Percentiles rank a stretch among this genome's conserved stretches.
phyloP scores from a whole-genome alignment of 2,113 vertebrate species.

The Bubo bubo region DNA sequence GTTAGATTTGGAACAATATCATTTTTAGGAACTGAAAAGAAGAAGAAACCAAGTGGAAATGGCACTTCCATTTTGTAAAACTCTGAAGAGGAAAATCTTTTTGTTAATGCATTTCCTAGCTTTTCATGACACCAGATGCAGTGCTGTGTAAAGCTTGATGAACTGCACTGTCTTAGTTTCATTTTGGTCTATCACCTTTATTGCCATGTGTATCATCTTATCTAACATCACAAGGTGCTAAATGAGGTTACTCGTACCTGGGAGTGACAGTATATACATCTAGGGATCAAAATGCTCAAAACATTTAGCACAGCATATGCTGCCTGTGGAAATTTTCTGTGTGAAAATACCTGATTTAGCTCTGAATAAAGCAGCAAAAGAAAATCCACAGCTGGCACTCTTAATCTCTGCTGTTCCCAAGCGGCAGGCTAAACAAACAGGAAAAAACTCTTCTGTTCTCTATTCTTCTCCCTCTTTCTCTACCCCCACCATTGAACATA shows the following conservation, averaged over 20 bases:
- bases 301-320: slow-evolving; percentile 43
- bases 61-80: neutral
- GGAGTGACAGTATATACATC: neutral
- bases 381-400: slow-evolving; percentile 20
- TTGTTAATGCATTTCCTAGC: neutral
- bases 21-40: neutral
- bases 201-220: neutral
- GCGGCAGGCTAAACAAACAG: neutral
- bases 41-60: neutral
- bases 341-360: slow-evolving; percentile 14
- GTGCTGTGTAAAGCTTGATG: neutral
- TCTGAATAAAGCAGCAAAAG: slow-evolving; percentile 7
- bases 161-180: neutral
- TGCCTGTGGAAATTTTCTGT: neutral
- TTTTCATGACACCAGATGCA: neutral
- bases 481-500: neutral
- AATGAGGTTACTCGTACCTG: neutral
- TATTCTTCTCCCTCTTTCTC: neutral
- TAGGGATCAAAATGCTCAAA: slow-evolving; percentile 32
- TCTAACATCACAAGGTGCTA: neutral
- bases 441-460: neutral
- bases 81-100: neutral
- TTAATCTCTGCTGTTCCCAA: neutral
- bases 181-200: slow-evolving; percentile 15
- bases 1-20: neutral